Evolutionary conservation across 2,797 vertebrate genomes (phyloP).

Genomic region (Halcyon leucocephala): DNA sequence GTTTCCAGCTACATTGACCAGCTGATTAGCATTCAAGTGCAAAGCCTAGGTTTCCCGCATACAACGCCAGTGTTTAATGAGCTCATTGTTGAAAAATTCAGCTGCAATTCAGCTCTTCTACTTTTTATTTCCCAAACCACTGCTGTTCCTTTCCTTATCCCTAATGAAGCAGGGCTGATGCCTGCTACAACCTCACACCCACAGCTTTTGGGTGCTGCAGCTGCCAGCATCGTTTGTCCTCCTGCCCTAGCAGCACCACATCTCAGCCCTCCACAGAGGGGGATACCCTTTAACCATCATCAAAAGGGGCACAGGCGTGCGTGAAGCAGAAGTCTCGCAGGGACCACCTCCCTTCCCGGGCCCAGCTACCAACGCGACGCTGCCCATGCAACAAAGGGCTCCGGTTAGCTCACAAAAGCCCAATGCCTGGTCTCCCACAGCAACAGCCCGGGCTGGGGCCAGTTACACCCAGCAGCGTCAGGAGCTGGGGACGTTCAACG

Average conservation of each 20-base stretch:
- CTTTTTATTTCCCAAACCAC: conserved; percentile 18
- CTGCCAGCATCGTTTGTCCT: neutral
- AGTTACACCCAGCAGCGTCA: fast-evolving
- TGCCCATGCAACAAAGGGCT: conserved; percentile 31
- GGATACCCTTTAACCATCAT: neutral
- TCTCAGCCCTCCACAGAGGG: neutral
- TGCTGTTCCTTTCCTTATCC: neutral
- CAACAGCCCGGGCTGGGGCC: neutral
- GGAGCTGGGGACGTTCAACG: neutral
- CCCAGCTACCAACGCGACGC: neutral
- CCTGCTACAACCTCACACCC: neutral
- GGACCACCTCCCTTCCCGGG: neutral
- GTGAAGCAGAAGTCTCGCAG: fast-evolving
- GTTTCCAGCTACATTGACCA: neutral
- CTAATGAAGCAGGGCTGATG: fast-evolving
- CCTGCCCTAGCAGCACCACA: neutral
- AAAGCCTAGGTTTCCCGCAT: conserved; percentile 35
- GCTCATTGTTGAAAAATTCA: conserved; percentile 56
- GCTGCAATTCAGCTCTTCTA: conserved; percentile 8
- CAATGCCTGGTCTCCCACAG: neutral
- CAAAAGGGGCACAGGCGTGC: neutral
- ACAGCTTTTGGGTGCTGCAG: neutral
- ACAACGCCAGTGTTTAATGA: conserved; percentile 7
- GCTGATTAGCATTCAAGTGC: conserved; percentile 59
- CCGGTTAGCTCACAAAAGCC: neutral